Evolutionary conservation across 2,888 invertebrate genomes (phyloP).

Genomic region (Ornithoptera alexandrae): DNA sequence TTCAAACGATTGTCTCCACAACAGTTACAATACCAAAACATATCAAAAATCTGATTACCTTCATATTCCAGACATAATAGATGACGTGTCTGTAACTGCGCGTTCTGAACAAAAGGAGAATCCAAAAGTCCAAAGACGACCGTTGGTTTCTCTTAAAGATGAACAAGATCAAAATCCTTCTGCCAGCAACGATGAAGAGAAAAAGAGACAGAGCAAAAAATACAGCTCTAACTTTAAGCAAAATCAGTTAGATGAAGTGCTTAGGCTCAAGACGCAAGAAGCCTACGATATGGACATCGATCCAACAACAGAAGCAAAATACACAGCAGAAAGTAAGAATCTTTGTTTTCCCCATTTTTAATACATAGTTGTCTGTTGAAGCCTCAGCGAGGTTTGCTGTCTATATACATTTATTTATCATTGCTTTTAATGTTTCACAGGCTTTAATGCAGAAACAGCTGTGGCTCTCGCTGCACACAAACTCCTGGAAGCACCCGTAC

Average conservation of each 20-base stretch:
- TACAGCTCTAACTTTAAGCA: slow-evolving; percentile 69
- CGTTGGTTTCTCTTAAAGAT: slow-evolving; percentile 59
- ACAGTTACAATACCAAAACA: too few species aligned
- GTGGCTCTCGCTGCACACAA: slow-evolving; percentile 73
- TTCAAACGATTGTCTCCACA: too few species aligned
- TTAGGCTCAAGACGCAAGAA: slow-evolving; percentile 47
- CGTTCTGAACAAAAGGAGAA: slow-evolving; percentile 42
- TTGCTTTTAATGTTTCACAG: slow-evolving; percentile 43
- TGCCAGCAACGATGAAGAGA: slow-evolving; percentile 70
- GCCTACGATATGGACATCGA: slow-evolving; percentile 40
- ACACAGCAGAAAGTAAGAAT: slow-evolving; percentile 38
- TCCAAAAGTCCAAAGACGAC: slow-evolving; percentile 58
- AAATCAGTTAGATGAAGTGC: slow-evolving; percentile 63
- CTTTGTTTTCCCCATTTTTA: slow-evolving; percentile 3
- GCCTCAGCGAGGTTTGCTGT: too few species aligned
- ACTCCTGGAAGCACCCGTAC: slow-evolving; percentile 68
- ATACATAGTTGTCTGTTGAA: not conserved
- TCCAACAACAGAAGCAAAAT: slow-evolving; percentile 53
- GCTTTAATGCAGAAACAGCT: slow-evolving; percentile 66
- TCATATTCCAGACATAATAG: slow-evolving; percentile 53
- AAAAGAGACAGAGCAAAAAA: slow-evolving; percentile 72
- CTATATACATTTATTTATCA: too few species aligned
- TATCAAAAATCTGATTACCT: too few species aligned
- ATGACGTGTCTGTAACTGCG: slow-evolving; percentile 56
- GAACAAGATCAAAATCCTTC: slow-evolving; percentile 58